Percentiles rank a stretch among this genome's conserved stretches.
Conservation (phyloP, 2,888 invertebrate genomes). For the Sabatieria punctata region DNA sequence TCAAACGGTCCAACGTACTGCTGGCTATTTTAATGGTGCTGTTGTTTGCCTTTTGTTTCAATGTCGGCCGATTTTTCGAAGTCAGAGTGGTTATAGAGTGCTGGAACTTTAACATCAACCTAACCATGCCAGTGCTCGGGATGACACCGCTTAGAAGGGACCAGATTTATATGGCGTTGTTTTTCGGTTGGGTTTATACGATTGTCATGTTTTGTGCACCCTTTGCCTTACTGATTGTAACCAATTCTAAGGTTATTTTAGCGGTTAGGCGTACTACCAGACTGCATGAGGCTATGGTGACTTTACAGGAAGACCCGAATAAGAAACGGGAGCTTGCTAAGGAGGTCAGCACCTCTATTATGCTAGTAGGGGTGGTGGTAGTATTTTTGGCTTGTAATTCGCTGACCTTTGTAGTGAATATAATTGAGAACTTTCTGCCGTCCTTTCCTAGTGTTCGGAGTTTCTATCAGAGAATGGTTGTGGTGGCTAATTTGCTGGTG, state of each 20-base stretch:
- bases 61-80: conserved; percentile 33
- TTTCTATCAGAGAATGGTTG: conserved; percentile 16
- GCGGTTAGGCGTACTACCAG: conserved; percentile 29
- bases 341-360: conserved; percentile 34
- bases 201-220: conserved; percentile 34
- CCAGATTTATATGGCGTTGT: conserved; percentile 23
- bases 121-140: not conserved
- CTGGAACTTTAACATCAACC: conserved; percentile 5
- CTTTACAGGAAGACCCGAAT: not conserved
- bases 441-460: not conserved
- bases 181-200: conserved; percentile 29
- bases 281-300: conserved; percentile 21
- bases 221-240: conserved; percentile 27
- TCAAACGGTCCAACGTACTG: conserved; percentile 30
- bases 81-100: conserved; percentile 11
- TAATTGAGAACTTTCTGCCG: conserved; percentile 17
- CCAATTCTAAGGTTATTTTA: conserved; percentile 28
- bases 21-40: conserved; percentile 28
- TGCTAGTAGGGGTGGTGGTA: conserved; percentile 33
- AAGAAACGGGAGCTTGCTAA: conserved; percentile 4
- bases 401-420: conserved; percentile 10
- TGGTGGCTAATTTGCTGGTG: conserved; percentile 30
- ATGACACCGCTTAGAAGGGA: conserved; percentile 23
- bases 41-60: conserved; percentile 28
- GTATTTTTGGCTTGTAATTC: conserved; percentile 34